Evolutionary conservation across 2,888 invertebrate species (phyloP), one percentile per base, ranked within the genome.

Genomic region (Tetropium fuscum): DNA sequence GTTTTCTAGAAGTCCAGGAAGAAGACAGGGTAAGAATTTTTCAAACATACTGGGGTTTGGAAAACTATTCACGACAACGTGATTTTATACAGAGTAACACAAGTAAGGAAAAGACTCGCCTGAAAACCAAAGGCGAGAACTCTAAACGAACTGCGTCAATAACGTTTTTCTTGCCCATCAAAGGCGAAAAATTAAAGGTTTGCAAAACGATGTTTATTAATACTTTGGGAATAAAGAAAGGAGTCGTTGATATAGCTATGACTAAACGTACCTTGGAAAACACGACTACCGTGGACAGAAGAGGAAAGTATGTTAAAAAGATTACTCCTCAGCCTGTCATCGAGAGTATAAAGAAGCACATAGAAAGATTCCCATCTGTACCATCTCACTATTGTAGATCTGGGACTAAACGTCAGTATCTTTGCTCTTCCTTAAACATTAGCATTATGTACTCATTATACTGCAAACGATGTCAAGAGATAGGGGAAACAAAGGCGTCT

Each of bases 201-300:
- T 64, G 59, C 19, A 58, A 64, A 43, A 19, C 55, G 1, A 58
- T 64, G 58, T 64, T 61, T 27, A 10, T 61, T 11, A 59, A 53
- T 47, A 62, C 59, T n/a, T 18, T 64, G 22, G 59, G 45, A n/a
- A 58, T 60, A 11, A 44, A 48, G 41, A 64, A 61, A 40, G 45
- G 56, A 11, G 53, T 58, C 36, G 58, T 64, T 2, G 60, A 58
- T 10, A 55, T 64, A n/a, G 60, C 58, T 43, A 34, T 61, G 53
- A 34, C 13, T 13, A 64, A 58, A 25, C 41, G 60, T 27, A 20
- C 58, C 7, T 22, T 30, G 16, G 49, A 56, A 61, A 64, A 58
- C 43, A 40, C 34, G 30, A 5, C 32, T n/a, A 27, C 44, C 11
- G n/a, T 8, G 13, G 53, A 63, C 20, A 27, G 47, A 36, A 10